Evolutionary conservation across 2,113 vertebrate genomes (phyloP), one percentile per base, ranked within the genome.

Genomic region (Pterocles burchelli): DNA sequence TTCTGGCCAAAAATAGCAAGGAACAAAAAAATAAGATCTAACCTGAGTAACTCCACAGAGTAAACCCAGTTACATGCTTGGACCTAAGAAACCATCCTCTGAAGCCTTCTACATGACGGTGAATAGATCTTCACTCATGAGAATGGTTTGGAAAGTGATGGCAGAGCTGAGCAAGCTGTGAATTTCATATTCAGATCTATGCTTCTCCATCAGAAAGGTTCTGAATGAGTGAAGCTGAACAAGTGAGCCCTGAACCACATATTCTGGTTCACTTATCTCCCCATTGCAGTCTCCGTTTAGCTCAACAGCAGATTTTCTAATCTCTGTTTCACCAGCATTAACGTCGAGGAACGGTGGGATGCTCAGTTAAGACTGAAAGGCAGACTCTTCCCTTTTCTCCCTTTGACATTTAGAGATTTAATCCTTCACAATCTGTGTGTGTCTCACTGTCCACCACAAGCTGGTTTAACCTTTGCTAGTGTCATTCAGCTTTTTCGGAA

Each of bases 241-340:
- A 96, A 94, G 88, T 28, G 73, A 94, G 70, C 73, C 49, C 76
- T 57, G 48, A 88, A 55, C 10, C 10, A 94, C 93, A 93, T 67
- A 93, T 41, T 72, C 54, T 81, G 61, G 34, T n/a, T 96, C 85
- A 94, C 94, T 96, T 96, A 96, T 94, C 93, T 96, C 48, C 2
- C 26, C 3, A 17, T 48, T 95, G 93, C 94, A 97, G 93, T 82
- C 85, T 52, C 71, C 73, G 85, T 57, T 93, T 65, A 74, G 82
- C 81, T 94, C 73, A 49, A 59, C 0, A 15, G 81, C 46, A 49
- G 88, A 92, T 93, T 96, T 87, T 45, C 93, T 97, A 97, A 97
- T 96, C 94, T 95, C 91, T 94, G 31, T 85, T 96, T 95, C 86
- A 70, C 62, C 82, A 68, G 95, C 76, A 87, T 80, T 90, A 95